Percentiles rank a stretch among this genome's conserved stretches.
These are phyloP conservation scores for Synergus gifuensis DNA, from an alignment of 2,888 invertebrate genomes.

Conservation along the genomic window DNA sequence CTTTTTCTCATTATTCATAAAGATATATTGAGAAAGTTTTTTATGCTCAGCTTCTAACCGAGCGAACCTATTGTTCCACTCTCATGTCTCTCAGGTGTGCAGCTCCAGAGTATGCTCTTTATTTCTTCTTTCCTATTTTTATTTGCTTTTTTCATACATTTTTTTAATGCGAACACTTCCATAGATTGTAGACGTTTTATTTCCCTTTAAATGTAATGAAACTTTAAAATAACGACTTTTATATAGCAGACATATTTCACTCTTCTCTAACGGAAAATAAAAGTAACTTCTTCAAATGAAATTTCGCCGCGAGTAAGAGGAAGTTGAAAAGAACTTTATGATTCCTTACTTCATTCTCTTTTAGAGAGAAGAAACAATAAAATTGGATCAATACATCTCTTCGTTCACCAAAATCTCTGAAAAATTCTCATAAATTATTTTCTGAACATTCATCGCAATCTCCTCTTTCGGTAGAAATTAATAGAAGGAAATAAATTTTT, in stretches of 20 bases:
- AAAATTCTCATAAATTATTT: not conserved
- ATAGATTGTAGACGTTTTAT: not conserved
- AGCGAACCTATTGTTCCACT: slow-evolving; percentile 64
- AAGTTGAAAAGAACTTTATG: not conserved
- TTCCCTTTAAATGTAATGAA: not conserved
- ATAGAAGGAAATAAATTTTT: not conserved
- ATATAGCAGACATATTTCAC: not conserved
- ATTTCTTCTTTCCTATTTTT: slow-evolving; percentile 12
- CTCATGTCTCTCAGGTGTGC: slow-evolving; percentile 39
- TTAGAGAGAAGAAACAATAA: slow-evolving; percentile 6
- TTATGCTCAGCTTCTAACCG: slow-evolving; percentile 54
- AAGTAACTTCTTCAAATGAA: no score
- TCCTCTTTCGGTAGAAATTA: not conserved
- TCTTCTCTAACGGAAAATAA: not conserved
- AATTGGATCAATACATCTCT: not conserved
- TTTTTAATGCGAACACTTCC: slow-evolving; percentile 23
- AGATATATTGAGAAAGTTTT: slow-evolving; percentile 65
- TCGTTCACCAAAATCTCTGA: not conserved
- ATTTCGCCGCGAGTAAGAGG: no score
- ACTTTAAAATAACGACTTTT: not conserved
- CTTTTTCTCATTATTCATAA: slow-evolving; percentile 43
- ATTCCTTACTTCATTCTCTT: not conserved
- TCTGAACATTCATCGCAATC: not conserved
- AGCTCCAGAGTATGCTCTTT: not conserved
- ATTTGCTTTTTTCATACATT: slow-evolving; percentile 30